Evolutionary conservation across 2,113 vertebrate species (phyloP).

Genomic region (Pygoscelis antarcticus): DNA sequence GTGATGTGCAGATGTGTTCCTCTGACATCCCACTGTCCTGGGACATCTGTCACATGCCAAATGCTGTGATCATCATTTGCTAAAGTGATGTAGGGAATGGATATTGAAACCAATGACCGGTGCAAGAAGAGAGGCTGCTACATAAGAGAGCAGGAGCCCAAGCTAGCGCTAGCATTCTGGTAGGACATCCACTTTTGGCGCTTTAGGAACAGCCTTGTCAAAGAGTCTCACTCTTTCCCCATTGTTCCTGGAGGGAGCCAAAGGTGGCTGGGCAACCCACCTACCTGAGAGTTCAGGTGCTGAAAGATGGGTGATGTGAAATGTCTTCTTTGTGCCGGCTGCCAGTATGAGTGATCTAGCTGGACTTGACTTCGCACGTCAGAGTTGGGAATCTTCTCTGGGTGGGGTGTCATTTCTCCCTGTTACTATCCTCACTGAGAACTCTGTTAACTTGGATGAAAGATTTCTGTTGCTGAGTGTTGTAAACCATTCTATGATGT

Average conservation of each 20-base stretch:
- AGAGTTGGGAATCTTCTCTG: neutral
- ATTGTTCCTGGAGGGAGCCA: neutral
- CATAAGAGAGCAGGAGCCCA: neutral
- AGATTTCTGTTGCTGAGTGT: neutral
- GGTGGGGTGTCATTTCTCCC: neutral
- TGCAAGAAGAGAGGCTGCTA: neutral
- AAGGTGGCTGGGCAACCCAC: neutral
- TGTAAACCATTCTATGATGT: neutral
- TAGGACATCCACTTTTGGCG: neutral
- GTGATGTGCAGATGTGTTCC: neutral
- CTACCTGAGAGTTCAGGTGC: neutral
- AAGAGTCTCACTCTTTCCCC: neutral
- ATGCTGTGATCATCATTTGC: neutral
- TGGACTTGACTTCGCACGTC: neutral
- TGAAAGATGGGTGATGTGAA: neutral
- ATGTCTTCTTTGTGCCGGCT: neutral
- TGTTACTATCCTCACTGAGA: neutral
- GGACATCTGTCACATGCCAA: neutral
- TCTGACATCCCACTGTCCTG: neutral
- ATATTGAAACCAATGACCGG: neutral
- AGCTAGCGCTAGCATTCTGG: neutral
- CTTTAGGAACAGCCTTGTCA: neutral
- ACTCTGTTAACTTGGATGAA: neutral
- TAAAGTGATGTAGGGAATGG: neutral
- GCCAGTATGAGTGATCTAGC: neutral